Percentiles rank a stretch among this genome's conserved stretches.
These are phyloP conservation scores for Polymixis lichenea DNA, from an alignment of 2,888 invertebrate genomes.

Conservation along the genomic window DNA sequence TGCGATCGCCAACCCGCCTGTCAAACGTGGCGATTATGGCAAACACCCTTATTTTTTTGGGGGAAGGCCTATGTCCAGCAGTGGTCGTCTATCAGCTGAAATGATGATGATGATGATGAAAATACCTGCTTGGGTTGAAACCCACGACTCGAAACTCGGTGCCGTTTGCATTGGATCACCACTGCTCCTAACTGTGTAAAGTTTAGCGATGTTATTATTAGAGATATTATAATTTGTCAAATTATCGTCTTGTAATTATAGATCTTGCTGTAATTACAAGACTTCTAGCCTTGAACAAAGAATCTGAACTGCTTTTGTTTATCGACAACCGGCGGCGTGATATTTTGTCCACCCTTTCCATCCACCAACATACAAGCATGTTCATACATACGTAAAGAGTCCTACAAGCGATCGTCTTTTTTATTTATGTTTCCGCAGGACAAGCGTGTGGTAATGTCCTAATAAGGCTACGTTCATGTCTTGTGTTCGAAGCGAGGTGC, in stretches of 20 bases:
- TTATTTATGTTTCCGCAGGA: slow-evolving; percentile 50
- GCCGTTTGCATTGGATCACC: too few species aligned
- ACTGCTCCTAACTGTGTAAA: not conserved
- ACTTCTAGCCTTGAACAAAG: not conserved
- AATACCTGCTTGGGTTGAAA: too few species aligned
- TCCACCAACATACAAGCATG: slow-evolving; percentile 1
- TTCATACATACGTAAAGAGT: slow-evolving; percentile 13
- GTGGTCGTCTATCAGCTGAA: too few species aligned
- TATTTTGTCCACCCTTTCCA: not conserved
- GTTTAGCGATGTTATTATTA: not conserved
- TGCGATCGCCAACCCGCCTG: too few species aligned
- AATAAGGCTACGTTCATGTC: slow-evolving; percentile 62
- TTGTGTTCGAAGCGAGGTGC: slow-evolving; percentile 75
- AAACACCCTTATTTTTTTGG: too few species aligned
- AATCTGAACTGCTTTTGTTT: not conserved
- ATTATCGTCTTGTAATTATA: not conserved
- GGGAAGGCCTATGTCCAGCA: too few species aligned
- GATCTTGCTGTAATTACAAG: not conserved
- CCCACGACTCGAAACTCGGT: too few species aligned
- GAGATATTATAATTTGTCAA: not conserved
- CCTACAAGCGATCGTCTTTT: slow-evolving; percentile 4
- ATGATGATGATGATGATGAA: too few species aligned
- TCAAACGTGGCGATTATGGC: too few species aligned
- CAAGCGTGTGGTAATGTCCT: slow-evolving; percentile 60
- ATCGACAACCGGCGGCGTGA: not conserved